Percentiles rank a stretch among this genome's conserved stretches.
Evolutionary conservation across 2,797 vertebrate species (phyloP).

Genomic region (Brachyrhaphis roseni): DNA sequence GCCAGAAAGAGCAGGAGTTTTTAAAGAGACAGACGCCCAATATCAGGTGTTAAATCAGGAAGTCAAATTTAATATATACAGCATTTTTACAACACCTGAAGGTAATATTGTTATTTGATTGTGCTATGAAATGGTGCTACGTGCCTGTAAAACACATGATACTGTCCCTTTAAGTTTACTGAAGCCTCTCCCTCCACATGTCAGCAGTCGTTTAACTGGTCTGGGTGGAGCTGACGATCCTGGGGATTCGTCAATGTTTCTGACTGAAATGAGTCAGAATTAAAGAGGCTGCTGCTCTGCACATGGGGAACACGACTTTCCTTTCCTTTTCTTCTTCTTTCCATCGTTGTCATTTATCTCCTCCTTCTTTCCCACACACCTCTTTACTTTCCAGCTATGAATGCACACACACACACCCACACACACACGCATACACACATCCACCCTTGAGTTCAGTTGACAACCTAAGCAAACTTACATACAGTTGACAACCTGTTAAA

Average conservation of each 20-base stretch:
- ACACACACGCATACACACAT: not conserved
- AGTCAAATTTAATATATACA: no score
- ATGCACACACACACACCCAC: not conserved
- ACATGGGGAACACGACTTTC: slow-evolving; percentile 17
- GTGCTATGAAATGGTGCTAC: no score
- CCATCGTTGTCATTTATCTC: not conserved
- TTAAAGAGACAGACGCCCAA: no score
- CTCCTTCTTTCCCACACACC: not conserved
- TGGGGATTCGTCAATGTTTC: slow-evolving; percentile 33
- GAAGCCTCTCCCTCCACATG: slow-evolving; percentile 34
- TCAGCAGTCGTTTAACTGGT: slow-evolving; percentile 63
- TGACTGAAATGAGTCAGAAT: slow-evolving; percentile 25
- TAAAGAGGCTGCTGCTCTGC: slow-evolving; percentile 21
- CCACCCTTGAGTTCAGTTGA: not conserved
- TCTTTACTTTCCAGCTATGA: slow-evolving; percentile 12
- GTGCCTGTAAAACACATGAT: no score
- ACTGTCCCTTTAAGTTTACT: not conserved
- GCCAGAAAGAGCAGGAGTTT: no score
- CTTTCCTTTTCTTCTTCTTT: not conserved
- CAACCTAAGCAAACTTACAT: not conserved
- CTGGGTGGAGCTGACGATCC: slow-evolving; percentile 30
- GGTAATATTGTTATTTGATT: no score
- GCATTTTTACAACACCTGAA: no score
- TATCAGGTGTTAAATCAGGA: no score
- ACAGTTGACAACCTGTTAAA: not conserved